Evolutionary conservation across 2,113 vertebrate genomes (phyloP).

Genomic region (Ascaphus truei): DNA sequence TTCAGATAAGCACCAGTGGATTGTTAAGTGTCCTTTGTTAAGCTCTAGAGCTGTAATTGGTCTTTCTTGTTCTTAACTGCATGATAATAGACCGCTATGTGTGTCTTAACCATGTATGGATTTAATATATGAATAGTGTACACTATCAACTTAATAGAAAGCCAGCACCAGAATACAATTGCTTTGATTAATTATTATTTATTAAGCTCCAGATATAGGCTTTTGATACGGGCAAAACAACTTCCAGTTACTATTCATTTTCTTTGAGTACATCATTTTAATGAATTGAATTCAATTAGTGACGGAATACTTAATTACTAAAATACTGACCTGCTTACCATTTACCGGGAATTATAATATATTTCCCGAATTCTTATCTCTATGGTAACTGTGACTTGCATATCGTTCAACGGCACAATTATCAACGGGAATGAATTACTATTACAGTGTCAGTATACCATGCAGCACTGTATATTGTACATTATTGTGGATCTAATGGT

Average conservation of each 20-base stretch:
- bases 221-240: background rate
- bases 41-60: slow-evolving; percentile 6
- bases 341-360: too few relatives aligned
- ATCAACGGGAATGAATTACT: too few relatives aligned
- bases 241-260: background rate
- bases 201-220: background rate
- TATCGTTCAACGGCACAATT: too few relatives aligned
- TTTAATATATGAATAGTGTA: slow-evolving; percentile 7
- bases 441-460: too few relatives aligned
- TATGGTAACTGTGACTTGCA: too few relatives aligned
- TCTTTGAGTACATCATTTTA: background rate
- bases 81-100: slow-evolving; percentile 2
- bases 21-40: slow-evolving; percentile 15
- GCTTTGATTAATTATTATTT: background rate
- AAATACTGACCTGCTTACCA: background rate
- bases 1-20: background rate
- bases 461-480: too few relatives aligned
- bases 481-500: too few relatives aligned
- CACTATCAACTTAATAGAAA: background rate
- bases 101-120: slow-evolving; percentile 5
- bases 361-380: too few relatives aligned
- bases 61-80: background rate
- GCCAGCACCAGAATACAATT: background rate
- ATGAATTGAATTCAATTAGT: background rate
- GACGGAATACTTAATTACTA: background rate